Conservation (phyloP, 1,140 invertebrate species). For the Diabrotica undecimpunctata region DNA sequence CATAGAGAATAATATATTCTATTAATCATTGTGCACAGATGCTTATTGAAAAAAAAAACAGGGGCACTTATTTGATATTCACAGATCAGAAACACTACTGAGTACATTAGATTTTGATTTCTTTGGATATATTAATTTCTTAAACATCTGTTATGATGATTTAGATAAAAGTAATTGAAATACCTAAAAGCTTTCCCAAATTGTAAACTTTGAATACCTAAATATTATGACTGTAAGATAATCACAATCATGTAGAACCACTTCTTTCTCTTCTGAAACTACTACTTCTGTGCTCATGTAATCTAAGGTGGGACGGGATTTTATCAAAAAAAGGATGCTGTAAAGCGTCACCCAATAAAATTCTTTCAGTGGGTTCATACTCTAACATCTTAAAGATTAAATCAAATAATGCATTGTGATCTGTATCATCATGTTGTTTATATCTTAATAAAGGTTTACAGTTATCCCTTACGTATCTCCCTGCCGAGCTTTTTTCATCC, state of each 20-base stretch:
- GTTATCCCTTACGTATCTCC: conserved; percentile 94
- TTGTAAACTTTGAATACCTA: too few relatives aligned
- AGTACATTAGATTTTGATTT: too few relatives aligned
- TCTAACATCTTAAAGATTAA: conserved; percentile 94
- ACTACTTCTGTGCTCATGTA: conserved; percentile 57
- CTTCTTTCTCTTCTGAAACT: conserved; percentile 57
- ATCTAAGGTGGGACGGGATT: conserved; percentile 68
- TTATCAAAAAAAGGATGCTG: conserved; percentile 91
- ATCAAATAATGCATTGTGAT: conserved; percentile 91
- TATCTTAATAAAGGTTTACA: conserved; percentile 94
- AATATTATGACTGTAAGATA: too few relatives aligned
- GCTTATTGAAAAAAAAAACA: too few relatives aligned
- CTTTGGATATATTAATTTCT: too few relatives aligned
- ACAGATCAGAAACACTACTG: too few relatives aligned
- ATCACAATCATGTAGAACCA: conserved; percentile 55
- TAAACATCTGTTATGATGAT: too few relatives aligned
- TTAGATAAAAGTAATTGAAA: too few relatives aligned
- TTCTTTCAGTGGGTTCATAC: conserved; percentile 88
- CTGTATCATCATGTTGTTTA: conserved; percentile 81
- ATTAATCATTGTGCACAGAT: too few relatives aligned
- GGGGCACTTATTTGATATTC: too few relatives aligned
- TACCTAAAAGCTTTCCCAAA: too few relatives aligned
- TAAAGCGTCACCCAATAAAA: conserved; percentile 85
- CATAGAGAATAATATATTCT: too few relatives aligned
- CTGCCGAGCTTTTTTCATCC: conserved; percentile 91